Evolutionary conservation across 1,140 invertebrate species (phyloP).

Genomic region (Drosophila tsacasi): DNA sequence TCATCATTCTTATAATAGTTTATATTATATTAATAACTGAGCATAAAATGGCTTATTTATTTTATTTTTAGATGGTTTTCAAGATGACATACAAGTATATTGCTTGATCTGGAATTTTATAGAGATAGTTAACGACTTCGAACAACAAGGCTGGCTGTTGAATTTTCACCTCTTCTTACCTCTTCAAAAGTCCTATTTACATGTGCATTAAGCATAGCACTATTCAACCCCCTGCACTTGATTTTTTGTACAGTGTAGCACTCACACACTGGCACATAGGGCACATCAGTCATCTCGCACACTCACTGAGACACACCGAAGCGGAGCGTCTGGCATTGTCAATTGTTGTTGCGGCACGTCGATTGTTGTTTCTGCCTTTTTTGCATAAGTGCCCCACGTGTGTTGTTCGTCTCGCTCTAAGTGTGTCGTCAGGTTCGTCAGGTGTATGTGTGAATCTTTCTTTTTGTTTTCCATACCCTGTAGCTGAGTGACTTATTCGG

Average conservation of each 20-base stretch:
- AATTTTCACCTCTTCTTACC: neutral
- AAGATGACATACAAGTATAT: no score
- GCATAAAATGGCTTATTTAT: neutral
- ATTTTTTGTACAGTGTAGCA: conserved; percentile 17
- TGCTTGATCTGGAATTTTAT: no score
- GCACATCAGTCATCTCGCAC: conserved; percentile 70
- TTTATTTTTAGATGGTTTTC: no score
- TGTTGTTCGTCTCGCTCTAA: conserved; percentile 25
- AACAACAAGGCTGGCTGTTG: no score
- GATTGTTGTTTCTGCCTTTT: conserved; percentile 80
- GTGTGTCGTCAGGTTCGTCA: conserved; percentile 47
- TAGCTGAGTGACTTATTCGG: neutral
- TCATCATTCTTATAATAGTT: neutral
- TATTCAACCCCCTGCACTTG: neutral
- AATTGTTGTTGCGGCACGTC: conserved; percentile 71
- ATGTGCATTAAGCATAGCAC: neutral
- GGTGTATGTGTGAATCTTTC: conserved; percentile 35
- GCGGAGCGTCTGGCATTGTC: conserved; percentile 73
- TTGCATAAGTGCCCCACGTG: conserved; percentile 76
- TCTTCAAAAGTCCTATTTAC: neutral
- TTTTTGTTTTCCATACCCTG: conserved; percentile 12
- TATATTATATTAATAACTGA: conserved; percentile 16
- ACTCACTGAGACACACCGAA: conserved; percentile 14
- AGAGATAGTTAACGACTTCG: no score
- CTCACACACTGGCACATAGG: conserved; percentile 61